Base-by-base conservation (phyloP, 1,140 invertebrate genomes). In the Zaprionus kolodkinae region DNA sequence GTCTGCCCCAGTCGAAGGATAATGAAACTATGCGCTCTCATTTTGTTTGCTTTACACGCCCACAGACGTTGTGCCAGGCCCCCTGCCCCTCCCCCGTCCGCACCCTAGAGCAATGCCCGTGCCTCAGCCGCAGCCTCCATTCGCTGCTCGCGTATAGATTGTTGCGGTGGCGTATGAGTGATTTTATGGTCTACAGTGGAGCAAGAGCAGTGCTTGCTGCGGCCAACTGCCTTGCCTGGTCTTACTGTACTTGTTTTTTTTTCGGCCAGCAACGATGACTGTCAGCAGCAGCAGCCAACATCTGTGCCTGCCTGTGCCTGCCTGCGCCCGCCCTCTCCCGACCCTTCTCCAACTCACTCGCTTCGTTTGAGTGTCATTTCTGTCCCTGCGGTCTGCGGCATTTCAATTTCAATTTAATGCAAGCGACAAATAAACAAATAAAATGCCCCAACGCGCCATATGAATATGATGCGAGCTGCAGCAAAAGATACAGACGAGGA, bases 351-450 rank as follows among this genome's bases (percentile, higher is more conserved):
- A 2, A 2, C 13, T 43, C n/a, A 15, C 40, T 15, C n/a, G n/a
- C 57, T 81, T 59, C 55, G 72, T 43, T 70, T 55, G 63, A 70
- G 66, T 74, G 72, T 74, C 66, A 62, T 63, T 62, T 62, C 66
- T 74, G 66, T 62, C 40, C 30, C 71, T 83, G 84, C 63, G 85
- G 80, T 84, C 80, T 84, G 84, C 69, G 85, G 84, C 80, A 87
- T 87, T 87, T 80, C 85, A 80, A 87, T 87, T 87, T 87, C 84
- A 87, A 87, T 88, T 87, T 89, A 87, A 88, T 87, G 74, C 84
- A 50, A 71, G 77, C 85, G 57, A 66, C 77, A 84, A 79, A 83
- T 84, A 83, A 75, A 72, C 77, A 87, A 87, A 87, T 80, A 84
- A 87, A 89, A 84, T 76, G 79, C 72, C 60, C 72, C 67, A 72